Evolutionary conservation across 2,888 invertebrate species (phyloP), one percentile per base, ranked within the genome.

Genomic region (Conchocele bisecta): DNA sequence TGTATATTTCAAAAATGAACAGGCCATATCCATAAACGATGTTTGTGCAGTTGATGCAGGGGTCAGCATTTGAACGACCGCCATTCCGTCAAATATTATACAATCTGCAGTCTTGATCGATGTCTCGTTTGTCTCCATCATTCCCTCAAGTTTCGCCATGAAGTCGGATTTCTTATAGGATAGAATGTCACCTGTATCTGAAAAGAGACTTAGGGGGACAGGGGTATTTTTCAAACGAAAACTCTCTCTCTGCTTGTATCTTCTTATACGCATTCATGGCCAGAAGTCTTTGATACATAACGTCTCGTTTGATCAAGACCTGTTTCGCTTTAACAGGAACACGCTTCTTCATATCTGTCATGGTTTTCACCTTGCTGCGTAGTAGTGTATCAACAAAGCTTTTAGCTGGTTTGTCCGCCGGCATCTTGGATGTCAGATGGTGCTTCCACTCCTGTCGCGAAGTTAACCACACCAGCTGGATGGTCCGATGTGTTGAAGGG

Each of bases 231-330:
- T 53, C 53, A 53, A 53, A 53, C 22, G 35, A 31, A 33, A 53
- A 53, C 22, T 35, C 53, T 9, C 53, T n/a, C 20, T 53, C 53
- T 33, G 35, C 17, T 15, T 20, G 53, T 20, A 53, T 29, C 15
- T 53, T 53, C 53, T 53, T 53, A 24, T 53, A 53, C n/a, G 53
- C 11, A 53, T 53, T 53, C 7, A 53, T 20, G 33, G 53, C 53
- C 7, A 53, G 20, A 6, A 54, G 24, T 20, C 54, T 35, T 24
- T 17, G 35, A 37, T 15, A 54, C 54, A n/a, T 35, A 13, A 13
- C 37, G 11, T 35, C 37, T 35, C 37, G 11, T 11, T 35, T 35
- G n/a, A 35, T 35, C n/a, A n/a, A 13, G 37, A 35, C n/a, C n/a
- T 35, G 20, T 22, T 2, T 11, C 3, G 48, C 9, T 22, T 48